Base-by-base conservation (phyloP, 1,140 invertebrate species). In the Drosophila persimilis region DNA sequence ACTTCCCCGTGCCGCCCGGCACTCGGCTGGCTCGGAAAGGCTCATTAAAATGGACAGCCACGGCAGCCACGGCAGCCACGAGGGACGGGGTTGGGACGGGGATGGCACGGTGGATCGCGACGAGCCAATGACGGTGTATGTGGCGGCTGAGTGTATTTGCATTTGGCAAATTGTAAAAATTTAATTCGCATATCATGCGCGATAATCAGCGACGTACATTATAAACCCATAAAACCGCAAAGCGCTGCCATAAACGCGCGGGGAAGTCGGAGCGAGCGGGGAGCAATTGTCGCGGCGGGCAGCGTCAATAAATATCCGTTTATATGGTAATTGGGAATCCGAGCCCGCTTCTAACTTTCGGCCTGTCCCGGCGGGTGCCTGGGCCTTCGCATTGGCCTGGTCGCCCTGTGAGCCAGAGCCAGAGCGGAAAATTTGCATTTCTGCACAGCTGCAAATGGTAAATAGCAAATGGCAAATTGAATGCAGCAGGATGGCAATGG, bases 151-250 rank as follows among this genome's bases (percentile, higher is more conserved):
- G 67, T 64, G 58, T 61, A 66, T 83, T 83, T 88, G 83, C 79
- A 79, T 89, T 88, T 89, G 81, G 79, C 79, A 79, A 86, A 89
- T 89, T 88, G 83, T 79, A 89, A 89, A 83, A 88, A 79, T 81
- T 88, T 88, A 83, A 88, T 89, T 88, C 83, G 83, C 83, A 83
- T 89, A 84, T 88, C 79, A 89, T 89, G 79, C 83, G 55, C 84
- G 79, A 88, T 88, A 88, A 88, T 88, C 83, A 88, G 84, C 84
- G 83, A 69, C 83, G 71, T 79, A 62, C 84, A 86, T 86, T 88
- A 86, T 89, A 80, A 89, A 85, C 72, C 81, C 86, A 85, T 89
- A 90, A 89, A 85, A 78, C 72, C 70, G 70, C 77, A 81, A 89
- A 89, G 61, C 70, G 84, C 77, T 76, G 73, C 73, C 62, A 89